Evolutionary conservation across 2,797 vertebrate species (phyloP), one percentile per base, ranked within the genome.

Genomic region (Chaetophractus vellerosus): DNA sequence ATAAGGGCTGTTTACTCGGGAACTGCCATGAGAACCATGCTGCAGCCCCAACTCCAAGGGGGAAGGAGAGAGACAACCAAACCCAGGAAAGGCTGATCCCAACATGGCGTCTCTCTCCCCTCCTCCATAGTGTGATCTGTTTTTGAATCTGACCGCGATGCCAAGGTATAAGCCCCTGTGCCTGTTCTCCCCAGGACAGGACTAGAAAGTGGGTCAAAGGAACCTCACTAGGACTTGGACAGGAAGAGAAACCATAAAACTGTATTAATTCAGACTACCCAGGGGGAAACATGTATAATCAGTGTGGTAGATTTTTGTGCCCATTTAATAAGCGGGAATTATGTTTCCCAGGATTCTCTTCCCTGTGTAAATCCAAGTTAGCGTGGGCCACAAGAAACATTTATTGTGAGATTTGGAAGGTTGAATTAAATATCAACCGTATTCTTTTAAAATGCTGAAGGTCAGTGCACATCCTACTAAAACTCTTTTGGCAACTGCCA

Each of bases 1-100:
- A 96, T 59, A 4, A 48, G 80, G 96, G 91, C 93, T 97, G 96
- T 98, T 97, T 97, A 95, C 94, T 96, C 85, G 97, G 96, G 93
- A 98, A 66, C 78, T 88, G 93, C 97, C 94, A 95, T 89, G 96
- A 96, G 97, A 98, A 97, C 90, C 82, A 11, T 2, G 36, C 82
- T 59, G 93, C 81, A 90, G 91, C 90, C 96, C 96, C 92, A 91
- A 9, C 82, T 85, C 21, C 0, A 45, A 69, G 10, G 6, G 24
- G 36, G 16, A 2, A 83, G 89, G 75, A 91, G 88, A 94, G 91
- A 93, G 31, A 5, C 69, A 94, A 75, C 52, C 55, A 23, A 6
- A 79, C 31, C 24, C 48, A 61, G 80, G 48, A 81, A 97, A 97
- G 85, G 94, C 97, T 88, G 28, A 68, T 83, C 86, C 86, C 94